A percentile compares a stretch with the other conserved stretches of the same genome.
These are phyloP conservation scores for Drosophila sturtevanti DNA, from an alignment of 1,140 invertebrate species.

Conservation along the genomic window DNA sequence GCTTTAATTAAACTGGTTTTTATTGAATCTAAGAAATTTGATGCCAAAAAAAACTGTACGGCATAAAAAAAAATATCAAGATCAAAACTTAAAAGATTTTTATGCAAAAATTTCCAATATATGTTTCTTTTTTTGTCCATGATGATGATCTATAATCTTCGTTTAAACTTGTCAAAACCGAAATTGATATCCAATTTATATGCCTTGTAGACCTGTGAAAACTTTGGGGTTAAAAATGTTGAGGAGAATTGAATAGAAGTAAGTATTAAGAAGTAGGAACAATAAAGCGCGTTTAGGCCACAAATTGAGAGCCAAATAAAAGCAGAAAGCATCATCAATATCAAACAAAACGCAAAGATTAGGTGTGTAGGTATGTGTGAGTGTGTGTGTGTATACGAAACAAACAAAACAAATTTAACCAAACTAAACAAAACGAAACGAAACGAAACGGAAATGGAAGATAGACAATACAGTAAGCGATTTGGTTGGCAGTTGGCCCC, in stretches of 20 bases:
- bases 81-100: too few relatives aligned
- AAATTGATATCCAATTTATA: neutral
- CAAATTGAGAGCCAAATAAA: slow-evolving; percentile 52
- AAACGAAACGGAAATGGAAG: neutral
- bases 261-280: slow-evolving; percentile 35
- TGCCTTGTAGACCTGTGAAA: neutral
- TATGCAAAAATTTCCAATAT: too few relatives aligned
- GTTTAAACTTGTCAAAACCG: too few relatives aligned
- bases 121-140: too few relatives aligned
- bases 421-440: neutral
- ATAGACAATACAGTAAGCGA: slow-evolving; percentile 48
- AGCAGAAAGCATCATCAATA: slow-evolving; percentile 75
- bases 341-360: slow-evolving; percentile 43
- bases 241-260: slow-evolving; percentile 28
- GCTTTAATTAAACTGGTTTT: too few relatives aligned
- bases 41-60: too few relatives aligned
- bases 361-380: slow-evolving; percentile 42
- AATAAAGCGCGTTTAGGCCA: slow-evolving; percentile 58
- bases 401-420: slow-evolving; percentile 13
- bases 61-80: too few relatives aligned
- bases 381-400: slow-evolving; percentile 38
- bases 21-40: too few relatives aligned
- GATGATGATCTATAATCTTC: too few relatives aligned
- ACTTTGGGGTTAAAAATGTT: slow-evolving; percentile 27
- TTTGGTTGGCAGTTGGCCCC: slow-evolving; percentile 48